Conservation (phyloP, 2,797 vertebrate species). For the Protosalanx chinensis region DNA sequence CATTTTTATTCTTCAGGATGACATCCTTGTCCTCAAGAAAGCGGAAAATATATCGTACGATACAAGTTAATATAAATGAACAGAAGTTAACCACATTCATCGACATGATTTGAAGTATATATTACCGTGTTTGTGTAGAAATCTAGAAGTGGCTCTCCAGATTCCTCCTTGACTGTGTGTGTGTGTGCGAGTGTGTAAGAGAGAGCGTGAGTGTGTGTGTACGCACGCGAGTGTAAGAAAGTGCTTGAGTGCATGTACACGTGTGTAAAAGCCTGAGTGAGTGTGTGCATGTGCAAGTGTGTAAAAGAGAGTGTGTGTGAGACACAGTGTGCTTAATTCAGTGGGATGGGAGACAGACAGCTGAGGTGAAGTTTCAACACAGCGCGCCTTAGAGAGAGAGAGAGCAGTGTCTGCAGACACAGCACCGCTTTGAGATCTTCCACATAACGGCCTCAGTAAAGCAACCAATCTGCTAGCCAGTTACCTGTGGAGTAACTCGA, state of each 20-base stretch:
- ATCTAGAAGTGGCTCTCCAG: background rate
- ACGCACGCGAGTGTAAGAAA: too few relatives aligned
- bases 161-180: too few relatives aligned
- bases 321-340: background rate
- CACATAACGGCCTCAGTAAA: background rate
- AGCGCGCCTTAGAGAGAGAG: background rate
- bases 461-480: background rate
- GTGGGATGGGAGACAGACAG: background rate
- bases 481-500: conserved; percentile 5
- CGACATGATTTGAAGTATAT: background rate
- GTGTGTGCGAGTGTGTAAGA: background rate
- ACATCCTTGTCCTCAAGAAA: too few relatives aligned
- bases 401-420: background rate
- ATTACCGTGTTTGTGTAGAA: background rate
- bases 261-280: too few relatives aligned
- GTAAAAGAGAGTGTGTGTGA: background rate
- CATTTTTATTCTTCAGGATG: too few relatives aligned
- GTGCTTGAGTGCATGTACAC: too few relatives aligned
- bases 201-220: background rate
- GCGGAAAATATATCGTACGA: background rate
- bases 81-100: background rate
- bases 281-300: too few relatives aligned
- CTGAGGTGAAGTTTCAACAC: background rate
- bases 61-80: background rate
- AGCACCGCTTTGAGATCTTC: conserved; percentile 31